Conservation (phyloP, 2,797 vertebrate species). For the Pseudochirops cupreus region DNA sequence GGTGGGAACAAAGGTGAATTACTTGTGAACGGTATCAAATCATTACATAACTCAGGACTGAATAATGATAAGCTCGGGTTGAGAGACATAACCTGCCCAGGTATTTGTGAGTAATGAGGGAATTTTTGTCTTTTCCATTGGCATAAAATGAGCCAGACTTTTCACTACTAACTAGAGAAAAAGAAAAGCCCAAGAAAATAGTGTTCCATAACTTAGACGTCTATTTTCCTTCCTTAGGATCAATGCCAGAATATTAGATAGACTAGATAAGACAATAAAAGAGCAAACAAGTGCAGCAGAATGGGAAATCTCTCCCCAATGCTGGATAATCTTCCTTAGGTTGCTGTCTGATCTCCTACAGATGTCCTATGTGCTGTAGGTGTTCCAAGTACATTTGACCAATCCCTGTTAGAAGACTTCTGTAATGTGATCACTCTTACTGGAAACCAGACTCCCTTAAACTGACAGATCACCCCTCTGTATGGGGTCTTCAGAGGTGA, state of each 20-base stretch:
- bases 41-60: conserved; percentile 67
- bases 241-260: not conserved
- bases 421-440: not conserved
- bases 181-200: conserved; percentile 38
- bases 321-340: not conserved
- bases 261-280: not conserved
- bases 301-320: not conserved
- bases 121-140: conserved; percentile 69
- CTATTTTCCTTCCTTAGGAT: conserved; percentile 6
- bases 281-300: not conserved
- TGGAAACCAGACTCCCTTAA: conserved; percentile 22
- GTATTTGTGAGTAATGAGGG: conserved; percentile 58
- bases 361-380: conserved; percentile 20
- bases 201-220: conserved; percentile 20
- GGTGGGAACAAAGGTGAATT: conserved; percentile 76
- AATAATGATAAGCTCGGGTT: conserved; percentile 73
- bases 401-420: not conserved
- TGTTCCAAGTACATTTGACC: conserved; percentile 30
- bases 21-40: conserved; percentile 65
- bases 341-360: not conserved
- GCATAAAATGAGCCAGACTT: conserved; percentile 49
- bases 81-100: conserved; percentile 66
- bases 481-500: not conserved
- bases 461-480: conserved; percentile 29
- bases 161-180: conserved; percentile 55